Base-by-base conservation (phyloP, 92 coral and sea anemone species). In the Isaurus tuberculatus region DNA sequence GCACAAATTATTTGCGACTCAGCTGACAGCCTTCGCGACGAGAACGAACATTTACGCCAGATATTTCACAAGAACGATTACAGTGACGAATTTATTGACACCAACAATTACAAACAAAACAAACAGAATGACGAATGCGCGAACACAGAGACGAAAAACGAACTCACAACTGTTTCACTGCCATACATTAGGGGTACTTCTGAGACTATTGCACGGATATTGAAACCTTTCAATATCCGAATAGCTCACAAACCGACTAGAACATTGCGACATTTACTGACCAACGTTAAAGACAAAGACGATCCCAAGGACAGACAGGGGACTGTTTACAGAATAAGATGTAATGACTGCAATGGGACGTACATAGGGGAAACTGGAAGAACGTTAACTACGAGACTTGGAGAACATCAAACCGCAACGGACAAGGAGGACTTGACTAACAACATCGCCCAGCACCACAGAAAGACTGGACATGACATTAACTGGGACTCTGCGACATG, bases 191-290 rank as follows among this genome's bases (percentile, higher is more conserved):
- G 32, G 70, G 84, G 84, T 29, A 79, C 74, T 53, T 79, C 85
- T 64, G 85, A 81, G 33, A 55, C 75, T 61, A 81, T 66, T 22
- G 77, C 75, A 48, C 74, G 75, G 57, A 81, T 81, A 40, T 67
- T 81, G 66, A 37, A 40, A 81, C 85, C 75, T 48, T 81, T 37
- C 48, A 81, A 81, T 40, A 32, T 81, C 75, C 48, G 75, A 58
- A 78, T 82, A 67, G 86, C 86, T 82, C 86, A 82, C 67, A 81
- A 81, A 81, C 85, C 85, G 31, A 81, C 85, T 26, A 64, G 53
- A 37, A 81, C 77, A 77, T 63, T 81, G 66, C 73, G 85, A 32
- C 16, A 81, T 81, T 31, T 64, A 17, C 72, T 81, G 72, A 81
- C 77, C 14, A 81, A 81, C 73, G 85, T 81, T 63, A 81, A 81